Conservation (phyloP, 1,140 invertebrate genomes). For the Bombus impatiens region DNA sequence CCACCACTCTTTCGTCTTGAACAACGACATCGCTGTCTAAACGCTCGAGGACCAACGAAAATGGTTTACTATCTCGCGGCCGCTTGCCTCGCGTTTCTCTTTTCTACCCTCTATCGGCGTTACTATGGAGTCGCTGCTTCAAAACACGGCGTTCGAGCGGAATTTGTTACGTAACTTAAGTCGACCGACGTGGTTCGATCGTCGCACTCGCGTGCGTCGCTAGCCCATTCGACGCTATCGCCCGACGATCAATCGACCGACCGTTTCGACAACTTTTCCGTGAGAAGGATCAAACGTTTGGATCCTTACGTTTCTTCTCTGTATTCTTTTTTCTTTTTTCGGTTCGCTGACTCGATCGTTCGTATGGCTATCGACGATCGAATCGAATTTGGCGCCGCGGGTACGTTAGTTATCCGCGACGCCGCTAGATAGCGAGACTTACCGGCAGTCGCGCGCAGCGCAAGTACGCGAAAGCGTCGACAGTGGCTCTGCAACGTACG, state of each 20-base stretch:
- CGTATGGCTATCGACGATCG: not conserved
- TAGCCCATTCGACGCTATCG: too few species aligned
- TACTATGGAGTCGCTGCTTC: constrained; percentile 40
- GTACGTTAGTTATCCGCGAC: not conserved
- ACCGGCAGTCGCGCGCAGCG: not conserved
- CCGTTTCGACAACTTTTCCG: too few species aligned
- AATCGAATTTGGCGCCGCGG: constrained; percentile 10
- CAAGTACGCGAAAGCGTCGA: too few species aligned
- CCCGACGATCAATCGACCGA: too few species aligned
- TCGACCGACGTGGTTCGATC: too few species aligned
- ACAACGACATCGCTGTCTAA: constrained; percentile 87
- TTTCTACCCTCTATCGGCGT: constrained; percentile 10
- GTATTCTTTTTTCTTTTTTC: not conserved
- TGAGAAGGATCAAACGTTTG: too few species aligned
- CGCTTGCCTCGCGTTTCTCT: not conserved
- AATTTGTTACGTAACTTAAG: not conserved
- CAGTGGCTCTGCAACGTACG: too few species aligned
- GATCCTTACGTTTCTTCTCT: not conserved
- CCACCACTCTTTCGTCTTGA: constrained; percentile 92
- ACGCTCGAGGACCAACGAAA: not conserved
- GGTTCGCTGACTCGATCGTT: not conserved
- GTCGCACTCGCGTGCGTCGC: too few species aligned
- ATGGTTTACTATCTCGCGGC: too few species aligned
- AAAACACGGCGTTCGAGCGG: constrained; percentile 38
- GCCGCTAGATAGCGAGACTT: constrained; percentile 6